A percentile compares a stretch with the other conserved stretches of the same genome.
Conservation (phyloP, 2,888 invertebrate species). For the Auanema freiburgensis region DNA sequence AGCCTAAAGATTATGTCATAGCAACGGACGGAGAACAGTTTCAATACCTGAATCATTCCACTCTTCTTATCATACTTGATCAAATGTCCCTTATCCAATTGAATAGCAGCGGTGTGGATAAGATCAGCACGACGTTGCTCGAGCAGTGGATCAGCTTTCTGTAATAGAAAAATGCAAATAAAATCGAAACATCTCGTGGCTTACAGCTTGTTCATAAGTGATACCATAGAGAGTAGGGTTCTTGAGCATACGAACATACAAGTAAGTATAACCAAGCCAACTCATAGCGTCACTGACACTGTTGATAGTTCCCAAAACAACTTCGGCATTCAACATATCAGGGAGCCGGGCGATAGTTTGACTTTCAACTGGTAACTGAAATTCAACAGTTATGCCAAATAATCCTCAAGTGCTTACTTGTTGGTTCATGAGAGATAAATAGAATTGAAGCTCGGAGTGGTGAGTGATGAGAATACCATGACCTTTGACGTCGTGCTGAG, state of each 20-base stretch:
- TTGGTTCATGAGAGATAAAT: constrained; percentile 93
- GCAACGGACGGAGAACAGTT: background rate
- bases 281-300: constrained; percentile 86
- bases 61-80: constrained; percentile 92
- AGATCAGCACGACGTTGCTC: constrained; percentile 91
- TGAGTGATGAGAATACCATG: constrained; percentile 95
- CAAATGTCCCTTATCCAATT: constrained; percentile 89
- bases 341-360: constrained; percentile 89
- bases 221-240: constrained; percentile 88
- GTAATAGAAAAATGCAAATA: constrained; percentile 24
- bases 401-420: constrained; percentile 69
- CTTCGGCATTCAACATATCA: constrained; percentile 96
- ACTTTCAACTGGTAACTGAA: constrained; percentile 86
- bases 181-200: constrained; percentile 16
- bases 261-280: constrained; percentile 93
- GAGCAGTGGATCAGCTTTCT: constrained; percentile 80
- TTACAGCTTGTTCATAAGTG: constrained; percentile 57
- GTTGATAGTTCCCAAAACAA: constrained; percentile 90
- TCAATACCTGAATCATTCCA: constrained; percentile 76
- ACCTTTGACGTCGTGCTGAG: constrained; percentile 96
- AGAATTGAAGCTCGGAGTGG: constrained; percentile 96
- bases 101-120: constrained; percentile 87
- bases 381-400: background rate
- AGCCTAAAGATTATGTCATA: constrained; percentile 70
- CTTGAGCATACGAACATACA: constrained; percentile 90